These are phyloP conservation scores for Macroramphosus scolopax DNA, from an alignment of 2,797 vertebrate species.

Conservation along the genomic window DNA sequence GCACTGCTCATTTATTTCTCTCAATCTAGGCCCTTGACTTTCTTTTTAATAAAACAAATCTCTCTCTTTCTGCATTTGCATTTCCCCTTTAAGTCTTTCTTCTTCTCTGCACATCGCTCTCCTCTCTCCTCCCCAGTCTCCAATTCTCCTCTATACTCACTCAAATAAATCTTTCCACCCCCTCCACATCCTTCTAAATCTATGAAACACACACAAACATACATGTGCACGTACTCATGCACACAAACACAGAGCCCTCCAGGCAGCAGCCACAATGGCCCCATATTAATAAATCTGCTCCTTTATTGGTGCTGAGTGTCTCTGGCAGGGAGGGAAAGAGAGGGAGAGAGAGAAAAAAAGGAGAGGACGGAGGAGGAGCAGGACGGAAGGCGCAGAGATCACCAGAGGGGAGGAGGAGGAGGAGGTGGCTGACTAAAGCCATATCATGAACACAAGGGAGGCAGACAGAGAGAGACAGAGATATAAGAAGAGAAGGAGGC, in stretches of 20 bases:
- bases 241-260: conserved; percentile 67
- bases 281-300: conserved; percentile 84
- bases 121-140: conserved; percentile 48
- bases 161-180: conserved; percentile 67
- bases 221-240: conserved; percentile 48
- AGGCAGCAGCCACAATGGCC: conserved; percentile 78
- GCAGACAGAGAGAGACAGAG: conserved; percentile 32
- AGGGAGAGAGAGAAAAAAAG: no score
- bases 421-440: conserved; percentile 64
- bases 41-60: conserved; percentile 69
- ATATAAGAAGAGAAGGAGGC: conserved; percentile 28
- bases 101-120: conserved; percentile 45
- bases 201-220: conserved; percentile 66
- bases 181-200: conserved; percentile 31
- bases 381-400: conserved; percentile 56
- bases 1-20: conserved; percentile 46
- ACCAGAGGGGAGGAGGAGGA: conserved; percentile 37
- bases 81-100: conserved; percentile 51
- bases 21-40: conserved; percentile 48
- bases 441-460: conserved; percentile 61
- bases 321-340: conserved; percentile 58
- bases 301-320: conserved; percentile 84
- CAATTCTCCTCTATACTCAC: conserved; percentile 69
- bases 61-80: conserved; percentile 50
- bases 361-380: conserved; percentile 47